phyloP scores from a whole-genome alignment of 2,888 invertebrate genomes.

The Helobdella robusta region DNA sequence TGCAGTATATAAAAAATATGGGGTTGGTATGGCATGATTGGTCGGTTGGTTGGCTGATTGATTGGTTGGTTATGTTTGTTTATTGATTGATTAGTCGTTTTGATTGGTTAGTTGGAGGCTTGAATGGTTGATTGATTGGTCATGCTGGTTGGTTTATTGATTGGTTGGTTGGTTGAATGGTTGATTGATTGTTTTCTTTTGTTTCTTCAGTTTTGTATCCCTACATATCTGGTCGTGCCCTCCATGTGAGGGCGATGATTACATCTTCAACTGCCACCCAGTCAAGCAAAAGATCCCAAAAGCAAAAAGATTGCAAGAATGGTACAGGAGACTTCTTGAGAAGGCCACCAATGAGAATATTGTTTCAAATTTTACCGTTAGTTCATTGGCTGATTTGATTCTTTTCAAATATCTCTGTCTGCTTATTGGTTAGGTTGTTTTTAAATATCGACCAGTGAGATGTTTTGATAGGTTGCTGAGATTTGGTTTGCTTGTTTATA shows the following conservation, averaged over 20 bases:
- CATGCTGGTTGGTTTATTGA: too few species aligned
- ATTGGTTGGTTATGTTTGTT: neutral
- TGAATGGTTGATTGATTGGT: neutral
- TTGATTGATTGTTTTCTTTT: neutral
- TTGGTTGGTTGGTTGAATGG: neutral
- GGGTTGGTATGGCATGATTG: slow-evolving; percentile 55
- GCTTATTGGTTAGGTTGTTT: neutral
- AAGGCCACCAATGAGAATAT: slow-evolving; percentile 92
- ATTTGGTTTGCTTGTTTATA: neutral
- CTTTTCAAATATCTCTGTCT: neutral
- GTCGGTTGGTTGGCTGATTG: neutral
- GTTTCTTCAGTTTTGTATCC: slow-evolving; percentile 79
- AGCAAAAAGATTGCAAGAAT: slow-evolving; percentile 95
- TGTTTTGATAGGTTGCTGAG: neutral
- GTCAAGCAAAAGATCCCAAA: slow-evolving; percentile 98
- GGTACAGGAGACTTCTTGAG: slow-evolving; percentile 99
- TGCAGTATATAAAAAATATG: slow-evolving; percentile 93
- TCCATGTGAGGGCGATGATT: slow-evolving; percentile 98
- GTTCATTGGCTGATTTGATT: neutral
- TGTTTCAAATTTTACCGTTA: slow-evolving; percentile 88
- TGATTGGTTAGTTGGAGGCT: too few species aligned
- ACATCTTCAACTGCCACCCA: slow-evolving; percentile 99
- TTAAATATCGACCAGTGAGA: neutral
- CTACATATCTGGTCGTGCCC: slow-evolving; percentile 99
- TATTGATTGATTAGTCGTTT: too few species aligned